Evolutionary conservation across 2,888 invertebrate species (phyloP), one percentile per base, ranked within the genome.

Genomic region (Bombyx huttoni): DNA sequence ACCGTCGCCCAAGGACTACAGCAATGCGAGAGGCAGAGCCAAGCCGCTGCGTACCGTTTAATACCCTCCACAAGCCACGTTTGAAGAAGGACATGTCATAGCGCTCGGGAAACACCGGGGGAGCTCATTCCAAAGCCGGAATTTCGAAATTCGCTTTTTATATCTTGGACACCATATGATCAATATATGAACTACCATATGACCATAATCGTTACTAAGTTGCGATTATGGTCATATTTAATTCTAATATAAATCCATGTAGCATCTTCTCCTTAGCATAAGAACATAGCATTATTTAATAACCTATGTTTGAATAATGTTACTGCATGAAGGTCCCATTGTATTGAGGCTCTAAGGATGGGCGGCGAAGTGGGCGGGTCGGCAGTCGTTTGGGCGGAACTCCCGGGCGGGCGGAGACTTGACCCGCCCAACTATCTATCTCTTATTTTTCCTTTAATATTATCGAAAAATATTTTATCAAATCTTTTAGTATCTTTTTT

Each of bases 351-450:
- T 56, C 59, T 67, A 64, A 62, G 57, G 62, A 58, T 72, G 75
- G 75, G 73, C 72, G 73, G 75, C 59, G 56, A 56, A 61, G 58
- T 74, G 73, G 84, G 85, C 82, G 82, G 80, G 67, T 67, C 70
- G 62, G 46, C 56, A 51, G 58, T 59, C 60, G 68, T 66, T 70
- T 77, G 78, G 84, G 83, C 83, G 82, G 82, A 60, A 58, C 57
- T 71, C 57, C 51, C 61, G 68, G 75, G 73, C 76, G 82, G 83
- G 76, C 71, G 74, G 75, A 54, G 55, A 47, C 52, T 56, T 57
- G 70, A 62, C 56, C 80, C 84, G 84, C 85, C 84, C 81, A 77
- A 61, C 64, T 58, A 62, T 55, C 56, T 56, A 67, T 71, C 64
- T 56, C 60, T 61, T 58, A 53, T 71, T 65, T 68, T 62, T 49